Conservation (phyloP, 2,888 invertebrate species). For the Beris morrisii region DNA sequence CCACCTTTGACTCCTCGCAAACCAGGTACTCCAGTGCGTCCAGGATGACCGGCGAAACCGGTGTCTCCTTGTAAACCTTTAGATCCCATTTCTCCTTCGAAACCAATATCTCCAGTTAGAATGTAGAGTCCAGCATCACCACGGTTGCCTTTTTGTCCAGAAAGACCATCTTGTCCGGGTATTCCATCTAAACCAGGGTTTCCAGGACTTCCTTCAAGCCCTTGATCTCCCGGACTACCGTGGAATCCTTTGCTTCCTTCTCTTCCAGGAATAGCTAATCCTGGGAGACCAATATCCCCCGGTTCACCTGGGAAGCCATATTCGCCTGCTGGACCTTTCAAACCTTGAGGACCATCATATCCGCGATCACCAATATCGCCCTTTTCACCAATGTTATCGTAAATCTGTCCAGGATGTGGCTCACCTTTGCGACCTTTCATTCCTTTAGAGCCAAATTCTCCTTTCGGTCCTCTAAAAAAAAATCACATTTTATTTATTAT, state of each 20-base stretch:
- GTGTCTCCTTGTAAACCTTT: constrained; percentile 56
- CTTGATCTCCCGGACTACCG: constrained; percentile 67
- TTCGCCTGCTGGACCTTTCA: constrained; percentile 60
- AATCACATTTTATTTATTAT: neutral
- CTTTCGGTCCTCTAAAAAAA: constrained; percentile 53
- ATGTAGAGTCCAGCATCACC: constrained; percentile 55
- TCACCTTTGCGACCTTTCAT: constrained; percentile 64
- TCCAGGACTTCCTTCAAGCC: constrained; percentile 67
- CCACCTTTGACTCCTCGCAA: constrained; percentile 62
- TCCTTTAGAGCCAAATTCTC: constrained; percentile 54
- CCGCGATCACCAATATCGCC: constrained; percentile 57
- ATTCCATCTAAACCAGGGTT: constrained; percentile 57
- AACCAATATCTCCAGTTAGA: constrained; percentile 54
- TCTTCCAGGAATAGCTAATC: constrained; percentile 58
- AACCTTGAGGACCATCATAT: constrained; percentile 63
- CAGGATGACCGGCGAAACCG: constrained; percentile 60
- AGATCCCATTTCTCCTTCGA: constrained; percentile 54
- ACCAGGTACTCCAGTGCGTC: constrained; percentile 58
- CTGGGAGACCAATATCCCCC: constrained; percentile 59
- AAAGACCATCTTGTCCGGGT: constrained; percentile 50
- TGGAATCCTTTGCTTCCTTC: constrained; percentile 68
- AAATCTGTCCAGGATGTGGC: constrained; percentile 58
- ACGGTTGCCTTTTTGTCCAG: constrained; percentile 56
- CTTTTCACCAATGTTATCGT: constrained; percentile 57
- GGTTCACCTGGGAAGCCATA: constrained; percentile 61